phyloP scores from a whole-genome alignment of 2,888 invertebrate species.

The Epicampocera succincta region DNA sequence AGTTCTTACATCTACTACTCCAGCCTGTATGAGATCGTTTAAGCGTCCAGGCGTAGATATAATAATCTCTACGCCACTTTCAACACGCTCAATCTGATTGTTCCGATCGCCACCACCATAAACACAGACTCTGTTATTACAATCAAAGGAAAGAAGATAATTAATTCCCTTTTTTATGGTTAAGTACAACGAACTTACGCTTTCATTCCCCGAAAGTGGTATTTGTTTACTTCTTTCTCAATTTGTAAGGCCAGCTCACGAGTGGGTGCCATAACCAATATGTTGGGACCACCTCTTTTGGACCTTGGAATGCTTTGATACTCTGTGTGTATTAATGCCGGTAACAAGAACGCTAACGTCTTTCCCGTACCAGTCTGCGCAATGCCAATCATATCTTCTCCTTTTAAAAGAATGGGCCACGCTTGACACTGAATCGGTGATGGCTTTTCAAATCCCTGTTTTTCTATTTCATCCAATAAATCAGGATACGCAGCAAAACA shows the following conservation, averaged over 20 bases:
- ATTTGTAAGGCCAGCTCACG: conserved; percentile 96
- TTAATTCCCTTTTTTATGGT: too few relatives aligned
- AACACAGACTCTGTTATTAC: conserved; percentile 86
- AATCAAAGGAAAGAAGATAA: not conserved
- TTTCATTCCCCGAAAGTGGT: conserved; percentile 92
- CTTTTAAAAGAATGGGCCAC: conserved; percentile 95
- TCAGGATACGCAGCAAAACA: conserved; percentile 92
- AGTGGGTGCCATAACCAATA: conserved; percentile 94
- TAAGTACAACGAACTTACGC: conserved; percentile 83
- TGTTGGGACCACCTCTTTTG: conserved; percentile 90
- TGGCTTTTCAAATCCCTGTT: conserved; percentile 90
- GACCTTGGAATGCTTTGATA: conserved; percentile 89
- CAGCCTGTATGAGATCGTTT: conserved; percentile 91
- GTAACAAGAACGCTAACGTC: conserved; percentile 95
- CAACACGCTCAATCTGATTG: conserved; percentile 89
- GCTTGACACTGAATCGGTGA: conserved; percentile 96
- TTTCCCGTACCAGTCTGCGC: conserved; percentile 98
- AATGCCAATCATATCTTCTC: conserved; percentile 97
- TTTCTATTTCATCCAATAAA: conserved; percentile 89
- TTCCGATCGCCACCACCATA: conserved; percentile 94
- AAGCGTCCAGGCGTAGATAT: conserved; percentile 97
- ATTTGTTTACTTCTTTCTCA: conserved; percentile 94
- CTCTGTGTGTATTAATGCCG: conserved; percentile 96
- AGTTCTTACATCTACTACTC: conserved; percentile 87
- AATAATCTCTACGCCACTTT: conserved; percentile 94